Evolutionary conservation across 30 jellyfish, hydroid and myxozoan genomes (phyloP), one percentile per base, ranked within the genome.

Genomic region (Calvadosia cruxmelitensis): DNA sequence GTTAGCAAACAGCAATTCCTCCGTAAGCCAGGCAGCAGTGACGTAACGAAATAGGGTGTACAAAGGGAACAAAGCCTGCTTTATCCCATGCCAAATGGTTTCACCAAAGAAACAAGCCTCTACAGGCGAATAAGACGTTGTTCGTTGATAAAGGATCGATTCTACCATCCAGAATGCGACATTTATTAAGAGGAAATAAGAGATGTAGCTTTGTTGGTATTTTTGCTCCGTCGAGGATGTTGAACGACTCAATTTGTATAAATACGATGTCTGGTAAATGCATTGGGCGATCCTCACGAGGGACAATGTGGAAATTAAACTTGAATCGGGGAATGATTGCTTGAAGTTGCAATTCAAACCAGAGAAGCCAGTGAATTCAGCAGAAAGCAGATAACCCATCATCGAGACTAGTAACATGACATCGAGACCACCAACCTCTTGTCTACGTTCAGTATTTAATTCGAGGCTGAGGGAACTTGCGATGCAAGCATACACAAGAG

Each of bases 91-190:
- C 90, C 90, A 78, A 1, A 78, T 73, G 16, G 77, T 2, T 1
- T 7, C 49, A 3, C 90, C 90, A 48, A 31, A 78, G 35, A 53
- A 78, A 29, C 33, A 34, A 34, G 77, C 33, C 67, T 78, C 81
- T 53, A 78, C 77, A 24, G 90, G 90, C 3, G 81, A 70, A 0
- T 62, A 81, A 31, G 62, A 78, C 1, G 81, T 69, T 30, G 70
- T 69, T 30, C 90, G 63, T 29, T 68, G 64, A 23, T 78, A 81
- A 57, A 78, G 70, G 5, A 78, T 78, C 3, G 90, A 78, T 34
- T 78, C 90, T 2, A 81, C 61, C 3, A 78, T 53, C 90, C 90
- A 78, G 25, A 78, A 57, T 53, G 70, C 90, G 1, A 81, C 90
- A 62, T 78, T 78, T 25, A 81, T n/a, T 32, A 78, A 78, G 29